Percentiles rank a stretch among this genome's conserved stretches.
Conservation (phyloP, 2,113 vertebrate species). For the Dipodomys stephensi region DNA sequence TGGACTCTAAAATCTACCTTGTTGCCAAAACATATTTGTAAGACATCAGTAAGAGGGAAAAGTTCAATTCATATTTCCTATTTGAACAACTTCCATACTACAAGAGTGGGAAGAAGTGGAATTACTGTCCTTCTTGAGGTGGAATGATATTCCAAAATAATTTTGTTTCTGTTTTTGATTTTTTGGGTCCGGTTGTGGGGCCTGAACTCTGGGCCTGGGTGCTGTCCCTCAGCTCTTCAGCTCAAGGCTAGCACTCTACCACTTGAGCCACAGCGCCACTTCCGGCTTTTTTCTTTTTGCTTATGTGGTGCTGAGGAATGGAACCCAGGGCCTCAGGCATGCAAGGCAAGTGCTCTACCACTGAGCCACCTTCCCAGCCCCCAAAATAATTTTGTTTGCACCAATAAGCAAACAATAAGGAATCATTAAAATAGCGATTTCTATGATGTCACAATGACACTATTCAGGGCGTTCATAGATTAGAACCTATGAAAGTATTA, state of each 20-base stretch:
- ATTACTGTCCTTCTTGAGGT: background rate
- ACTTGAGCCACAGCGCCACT: too few species aligned
- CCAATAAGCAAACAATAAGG: constrained; percentile 30
- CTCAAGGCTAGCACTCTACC: too few species aligned
- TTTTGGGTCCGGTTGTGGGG: too few species aligned
- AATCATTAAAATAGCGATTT: background rate
- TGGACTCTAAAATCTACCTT: background rate
- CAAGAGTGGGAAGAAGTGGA: background rate
- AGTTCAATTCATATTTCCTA: background rate
- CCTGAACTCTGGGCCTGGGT: too few species aligned
- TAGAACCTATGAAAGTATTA: background rate
- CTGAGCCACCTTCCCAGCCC: too few species aligned
- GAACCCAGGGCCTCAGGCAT: too few species aligned
- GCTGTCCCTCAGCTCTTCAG: background rate
- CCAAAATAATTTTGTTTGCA: constrained; percentile 20
- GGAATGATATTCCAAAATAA: background rate
- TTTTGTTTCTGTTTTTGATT: background rate
- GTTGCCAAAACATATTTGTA: constrained; percentile 12
- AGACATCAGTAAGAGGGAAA: background rate
- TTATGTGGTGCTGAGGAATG: too few species aligned
- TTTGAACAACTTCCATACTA: background rate
- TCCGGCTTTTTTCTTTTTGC: too few species aligned
- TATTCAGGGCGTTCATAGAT: background rate
- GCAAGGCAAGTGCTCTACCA: too few species aligned
- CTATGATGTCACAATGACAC: constrained; percentile 24